phyloP scores from a whole-genome alignment of 2,888 invertebrate genomes.

The Tanypteryx hageni region DNA sequence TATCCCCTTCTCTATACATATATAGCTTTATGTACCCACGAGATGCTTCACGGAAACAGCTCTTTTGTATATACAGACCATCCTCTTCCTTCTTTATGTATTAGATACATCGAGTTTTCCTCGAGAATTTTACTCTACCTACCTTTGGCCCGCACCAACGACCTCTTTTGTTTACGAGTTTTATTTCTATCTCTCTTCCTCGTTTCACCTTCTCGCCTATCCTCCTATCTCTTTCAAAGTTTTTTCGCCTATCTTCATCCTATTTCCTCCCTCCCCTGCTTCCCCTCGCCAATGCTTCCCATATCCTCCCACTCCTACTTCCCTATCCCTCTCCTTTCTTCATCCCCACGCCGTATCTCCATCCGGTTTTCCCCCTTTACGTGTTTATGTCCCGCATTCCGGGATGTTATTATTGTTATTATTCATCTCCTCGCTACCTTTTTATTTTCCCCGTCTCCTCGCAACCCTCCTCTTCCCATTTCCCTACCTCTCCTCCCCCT shows the following conservation, averaged over 20 bases:
- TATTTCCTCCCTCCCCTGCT: not conserved
- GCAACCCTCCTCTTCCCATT: too few species aligned
- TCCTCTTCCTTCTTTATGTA: too few species aligned
- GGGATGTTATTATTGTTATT: conserved; percentile 56
- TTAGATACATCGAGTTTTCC: too few species aligned
- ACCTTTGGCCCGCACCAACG: not conserved
- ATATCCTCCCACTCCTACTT: not conserved
- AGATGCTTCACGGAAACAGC: too few species aligned
- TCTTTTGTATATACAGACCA: too few species aligned
- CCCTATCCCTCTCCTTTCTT: not conserved
- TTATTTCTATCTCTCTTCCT: not conserved
- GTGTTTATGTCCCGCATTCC: conserved; percentile 17
- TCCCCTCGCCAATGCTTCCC: not conserved
- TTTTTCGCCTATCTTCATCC: not conserved
- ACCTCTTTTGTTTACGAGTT: conserved; percentile 4
- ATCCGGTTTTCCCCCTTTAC: not conserved
- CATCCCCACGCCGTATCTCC: not conserved
- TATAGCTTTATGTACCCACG: not conserved
- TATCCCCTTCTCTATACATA: not conserved
- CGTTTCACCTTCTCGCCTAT: not conserved
- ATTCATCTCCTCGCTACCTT: conserved; percentile 48
- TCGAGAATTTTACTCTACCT: not conserved
- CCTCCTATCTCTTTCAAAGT: not conserved
- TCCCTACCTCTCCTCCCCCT: not conserved
- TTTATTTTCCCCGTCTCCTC: not conserved